Percentiles rank a stretch among this genome's conserved stretches.
Evolutionary conservation across 2,113 vertebrate species (phyloP).

Genomic region (Ursus arctos): DNA sequence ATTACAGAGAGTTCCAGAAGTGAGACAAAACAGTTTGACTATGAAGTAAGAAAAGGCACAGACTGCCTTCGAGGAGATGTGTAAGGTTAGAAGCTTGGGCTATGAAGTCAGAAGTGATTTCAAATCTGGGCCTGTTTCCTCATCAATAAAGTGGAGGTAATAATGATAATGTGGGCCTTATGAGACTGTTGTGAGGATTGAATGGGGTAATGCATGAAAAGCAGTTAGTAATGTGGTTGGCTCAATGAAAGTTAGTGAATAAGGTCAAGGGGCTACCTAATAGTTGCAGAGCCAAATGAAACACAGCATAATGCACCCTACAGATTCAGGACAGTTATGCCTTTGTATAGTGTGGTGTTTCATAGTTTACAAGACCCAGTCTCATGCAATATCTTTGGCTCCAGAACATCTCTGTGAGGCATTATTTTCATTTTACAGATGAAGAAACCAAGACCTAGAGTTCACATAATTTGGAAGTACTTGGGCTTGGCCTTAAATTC

Average conservation of each 20-base stretch:
- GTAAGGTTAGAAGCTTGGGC: not conserved
- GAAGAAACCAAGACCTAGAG: not conserved
- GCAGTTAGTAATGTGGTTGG: not conserved
- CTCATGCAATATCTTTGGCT: not conserved
- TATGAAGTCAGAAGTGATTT: not conserved
- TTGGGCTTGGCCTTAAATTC: not conserved
- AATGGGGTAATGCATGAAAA: not conserved
- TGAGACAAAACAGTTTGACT: not conserved
- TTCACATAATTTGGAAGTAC: not conserved
- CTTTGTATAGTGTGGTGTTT: not conserved
- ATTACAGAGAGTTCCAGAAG: not conserved
- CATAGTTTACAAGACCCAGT: not conserved
- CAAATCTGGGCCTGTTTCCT: not conserved
- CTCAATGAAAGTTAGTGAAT: not conserved
- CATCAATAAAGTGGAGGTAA: not conserved
- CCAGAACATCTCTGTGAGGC: not conserved
- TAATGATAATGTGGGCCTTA: not conserved
- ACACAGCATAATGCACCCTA: not conserved
- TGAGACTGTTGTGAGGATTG: not conserved
- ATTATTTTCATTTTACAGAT: not conserved
- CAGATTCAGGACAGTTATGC: not conserved
- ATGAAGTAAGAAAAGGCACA: not conserved
- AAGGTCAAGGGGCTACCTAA: not conserved
- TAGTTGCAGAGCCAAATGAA: not conserved
- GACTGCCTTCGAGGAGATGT: not conserved